Evolutionary conservation across 2,797 vertebrate species (phyloP).

Genomic region (Platalea minor): DNA sequence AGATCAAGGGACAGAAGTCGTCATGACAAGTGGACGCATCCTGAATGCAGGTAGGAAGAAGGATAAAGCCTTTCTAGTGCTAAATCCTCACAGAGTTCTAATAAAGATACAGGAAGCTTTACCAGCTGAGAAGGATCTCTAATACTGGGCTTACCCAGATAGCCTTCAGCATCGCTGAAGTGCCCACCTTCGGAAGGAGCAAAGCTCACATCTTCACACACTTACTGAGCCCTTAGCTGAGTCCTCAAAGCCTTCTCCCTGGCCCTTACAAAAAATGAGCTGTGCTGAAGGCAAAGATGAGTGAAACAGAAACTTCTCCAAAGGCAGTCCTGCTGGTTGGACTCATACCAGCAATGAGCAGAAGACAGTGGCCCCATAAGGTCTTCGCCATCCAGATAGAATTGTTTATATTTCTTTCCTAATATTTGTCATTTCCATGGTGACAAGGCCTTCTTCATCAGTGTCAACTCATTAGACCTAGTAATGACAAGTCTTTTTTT

Average conservation of each 20-base stretch:
- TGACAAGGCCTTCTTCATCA: not conserved
- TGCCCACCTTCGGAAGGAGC: not conserved
- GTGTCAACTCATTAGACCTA: not conserved
- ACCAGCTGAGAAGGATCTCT: not conserved
- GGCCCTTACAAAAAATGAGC: not conserved
- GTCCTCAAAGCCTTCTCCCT: not conserved
- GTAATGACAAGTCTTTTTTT: not conserved
- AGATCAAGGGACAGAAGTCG: not conserved
- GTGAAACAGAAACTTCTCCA: not conserved
- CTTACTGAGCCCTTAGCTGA: not conserved
- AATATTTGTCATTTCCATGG: not conserved
- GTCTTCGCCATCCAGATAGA: not conserved
- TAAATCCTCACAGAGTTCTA: not conserved
- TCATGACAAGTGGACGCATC: not conserved
- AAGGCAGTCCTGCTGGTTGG: not conserved
- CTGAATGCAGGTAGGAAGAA: not conserved
- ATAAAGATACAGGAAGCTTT: not conserved
- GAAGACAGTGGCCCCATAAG: not conserved
- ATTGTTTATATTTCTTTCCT: not conserved
- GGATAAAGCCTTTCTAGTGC: not conserved
- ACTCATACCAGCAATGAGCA: not conserved
- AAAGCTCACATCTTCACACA: not conserved
- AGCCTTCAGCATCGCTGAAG: not conserved
- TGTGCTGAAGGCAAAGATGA: not conserved
- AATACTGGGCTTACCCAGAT: not conserved